Conservation (phyloP, 2,113 vertebrate genomes). For the Tachysurus vachellii region DNA sequence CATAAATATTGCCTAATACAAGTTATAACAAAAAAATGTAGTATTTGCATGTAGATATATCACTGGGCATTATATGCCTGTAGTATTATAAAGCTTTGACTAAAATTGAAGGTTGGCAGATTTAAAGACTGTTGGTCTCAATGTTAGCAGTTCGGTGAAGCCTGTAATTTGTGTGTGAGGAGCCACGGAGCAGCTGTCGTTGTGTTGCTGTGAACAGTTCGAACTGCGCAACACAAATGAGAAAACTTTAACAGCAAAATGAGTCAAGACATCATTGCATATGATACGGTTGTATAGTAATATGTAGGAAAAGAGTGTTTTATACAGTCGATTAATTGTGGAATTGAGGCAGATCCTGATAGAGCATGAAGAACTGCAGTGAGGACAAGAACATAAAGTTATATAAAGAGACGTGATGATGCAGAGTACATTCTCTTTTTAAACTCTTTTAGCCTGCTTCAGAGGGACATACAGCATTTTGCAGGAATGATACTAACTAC, state of each 20-base stretch:
- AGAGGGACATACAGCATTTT: neutral
- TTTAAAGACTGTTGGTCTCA: constrained; percentile 41
- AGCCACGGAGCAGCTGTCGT: constrained; percentile 77
- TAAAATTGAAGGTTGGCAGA: constrained; percentile 34
- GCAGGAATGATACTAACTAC: neutral
- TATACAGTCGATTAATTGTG: constrained; percentile 1
- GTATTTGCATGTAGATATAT: constrained; percentile 32
- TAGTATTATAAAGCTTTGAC: constrained; percentile 38
- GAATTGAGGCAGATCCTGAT: neutral
- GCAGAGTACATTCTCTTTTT: neutral
- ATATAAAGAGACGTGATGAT: neutral
- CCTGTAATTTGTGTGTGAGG: constrained; percentile 59
- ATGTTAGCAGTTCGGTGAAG: constrained; percentile 56
- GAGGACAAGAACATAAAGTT: neutral
- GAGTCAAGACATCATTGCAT: neutral
- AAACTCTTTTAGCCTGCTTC: neutral
- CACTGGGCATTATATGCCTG: constrained; percentile 8
- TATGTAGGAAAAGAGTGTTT: neutral
- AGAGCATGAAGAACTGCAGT: neutral
- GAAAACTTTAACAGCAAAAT: constrained; percentile 8
- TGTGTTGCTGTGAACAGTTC: constrained; percentile 74
- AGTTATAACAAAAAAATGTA: neutral
- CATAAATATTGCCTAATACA: neutral
- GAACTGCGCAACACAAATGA: constrained; percentile 58
- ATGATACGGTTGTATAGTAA: neutral